phyloP scores from a whole-genome alignment of 2,797 vertebrate genomes.

The Rhinophrynus dorsalis region DNA sequence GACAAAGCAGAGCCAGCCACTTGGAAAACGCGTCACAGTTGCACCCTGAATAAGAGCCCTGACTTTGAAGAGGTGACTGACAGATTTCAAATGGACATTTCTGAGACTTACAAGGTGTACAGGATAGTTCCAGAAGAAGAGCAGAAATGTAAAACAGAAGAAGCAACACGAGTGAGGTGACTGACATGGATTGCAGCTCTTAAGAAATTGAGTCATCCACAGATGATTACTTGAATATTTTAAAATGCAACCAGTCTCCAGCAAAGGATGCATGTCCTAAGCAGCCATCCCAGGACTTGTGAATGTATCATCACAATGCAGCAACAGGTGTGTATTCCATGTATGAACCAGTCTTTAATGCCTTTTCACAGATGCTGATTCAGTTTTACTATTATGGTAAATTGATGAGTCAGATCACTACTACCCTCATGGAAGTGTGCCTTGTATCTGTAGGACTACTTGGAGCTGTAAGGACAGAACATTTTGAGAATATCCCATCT shows the following conservation, averaged over 20 bases:
- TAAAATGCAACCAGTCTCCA: conserved; percentile 80
- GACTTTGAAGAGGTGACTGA: conserved; percentile 98
- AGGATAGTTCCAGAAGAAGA: conserved; percentile 95
- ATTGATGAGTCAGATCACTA: conserved; percentile 77
- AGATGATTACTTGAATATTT: conserved; percentile 73
- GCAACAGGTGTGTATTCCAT: conserved; percentile 71
- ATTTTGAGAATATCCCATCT: conserved; percentile 83
- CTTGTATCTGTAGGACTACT: conserved; percentile 78
- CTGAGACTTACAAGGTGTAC: conserved; percentile 97
- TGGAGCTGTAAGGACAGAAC: conserved; percentile 66
- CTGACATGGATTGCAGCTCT: conserved; percentile 83
- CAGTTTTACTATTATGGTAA: conserved; percentile 91
- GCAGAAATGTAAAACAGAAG: conserved; percentile 82
- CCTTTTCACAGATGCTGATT: conserved; percentile 89
- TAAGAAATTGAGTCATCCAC: conserved; percentile 70
- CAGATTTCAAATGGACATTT: conserved; percentile 95
- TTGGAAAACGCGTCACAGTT: conserved; percentile 96
- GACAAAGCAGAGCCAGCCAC: conserved; percentile 96
- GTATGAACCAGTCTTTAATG: conserved; percentile 70
- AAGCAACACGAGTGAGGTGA: conserved; percentile 62
- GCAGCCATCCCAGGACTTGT: conserved; percentile 82
- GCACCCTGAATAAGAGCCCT: conserved; percentile 97
- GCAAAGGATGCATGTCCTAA: conserved; percentile 78
- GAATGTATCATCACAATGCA: conserved; percentile 73
- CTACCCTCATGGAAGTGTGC: conserved; percentile 82